These are phyloP conservation scores for Drosophila sordidula DNA, from an alignment of 2,888 invertebrate genomes.

Conservation along the genomic window DNA sequence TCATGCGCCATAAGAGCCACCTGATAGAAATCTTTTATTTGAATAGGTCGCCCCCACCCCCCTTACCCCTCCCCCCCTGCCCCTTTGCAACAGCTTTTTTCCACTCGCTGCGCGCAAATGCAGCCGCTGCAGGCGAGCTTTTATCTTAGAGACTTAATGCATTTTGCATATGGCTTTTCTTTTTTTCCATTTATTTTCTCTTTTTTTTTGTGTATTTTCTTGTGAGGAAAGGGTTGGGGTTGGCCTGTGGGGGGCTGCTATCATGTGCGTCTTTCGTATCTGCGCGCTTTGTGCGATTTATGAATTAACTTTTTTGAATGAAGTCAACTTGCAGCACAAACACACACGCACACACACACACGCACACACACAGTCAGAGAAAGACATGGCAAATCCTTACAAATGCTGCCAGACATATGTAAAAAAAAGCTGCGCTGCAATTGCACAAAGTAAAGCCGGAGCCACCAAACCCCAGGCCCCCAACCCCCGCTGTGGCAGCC, in stretches of 20 bases:
- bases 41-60: conserved; percentile 31
- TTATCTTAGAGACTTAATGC: conserved; percentile 73
- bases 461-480: conserved; percentile 1
- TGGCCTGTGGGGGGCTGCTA: conserved; percentile 3
- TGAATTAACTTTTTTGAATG: conserved; percentile 80
- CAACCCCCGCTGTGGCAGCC: background rate
- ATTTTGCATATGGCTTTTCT: conserved; percentile 56
- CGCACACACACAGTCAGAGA: conserved; percentile 15
- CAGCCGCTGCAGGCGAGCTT: conserved; percentile 58
- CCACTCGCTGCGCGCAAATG: conserved; percentile 18
- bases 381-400: conserved; percentile 73
- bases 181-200: background rate
- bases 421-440: conserved; percentile 53
- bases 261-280: conserved; percentile 67
- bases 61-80: background rate
- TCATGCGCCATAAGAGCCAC: conserved; percentile 77
- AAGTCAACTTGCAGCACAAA: conserved; percentile 64
- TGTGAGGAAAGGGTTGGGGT: background rate
- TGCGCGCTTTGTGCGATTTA: conserved; percentile 77
- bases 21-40: conserved; percentile 80
- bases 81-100: conserved; percentile 16
- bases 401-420: conserved; percentile 73
- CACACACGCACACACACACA: conserved; percentile 20
- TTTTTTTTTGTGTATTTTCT: background rate
- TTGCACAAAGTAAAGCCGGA: conserved; percentile 44